Percentiles rank a stretch among this genome's conserved stretches.
Evolutionary conservation across 2,888 invertebrate genomes (phyloP).

Genomic region (Trissolcus brochymenae): DNA sequence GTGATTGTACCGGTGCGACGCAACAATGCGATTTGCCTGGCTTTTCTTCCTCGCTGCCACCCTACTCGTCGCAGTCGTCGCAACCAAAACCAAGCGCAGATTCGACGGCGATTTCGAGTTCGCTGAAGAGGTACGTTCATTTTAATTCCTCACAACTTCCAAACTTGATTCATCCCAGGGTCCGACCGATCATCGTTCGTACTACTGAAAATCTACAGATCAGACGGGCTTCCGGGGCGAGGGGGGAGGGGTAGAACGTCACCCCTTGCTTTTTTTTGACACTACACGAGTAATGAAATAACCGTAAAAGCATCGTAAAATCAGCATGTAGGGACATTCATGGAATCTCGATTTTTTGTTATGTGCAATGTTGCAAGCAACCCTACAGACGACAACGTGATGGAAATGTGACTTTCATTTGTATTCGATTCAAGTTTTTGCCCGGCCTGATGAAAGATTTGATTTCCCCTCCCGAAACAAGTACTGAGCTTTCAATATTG

Average conservation of each 20-base stretch:
- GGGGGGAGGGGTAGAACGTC: neutral
- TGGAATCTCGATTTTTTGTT: constrained; percentile 5
- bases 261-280: neutral
- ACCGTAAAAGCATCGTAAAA: constrained; percentile 5
- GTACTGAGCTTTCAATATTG: constrained; percentile 1
- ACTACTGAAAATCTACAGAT: neutral
- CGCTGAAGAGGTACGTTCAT: constrained; percentile 86
- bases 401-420: constrained; percentile 15
- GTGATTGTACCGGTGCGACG: constrained; percentile 47
- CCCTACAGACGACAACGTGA: constrained; percentile 4
- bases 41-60: constrained; percentile 74
- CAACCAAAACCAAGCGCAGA: constrained; percentile 81
- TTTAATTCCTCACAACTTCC: too few species aligned
- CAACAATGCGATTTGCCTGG: constrained; percentile 76
- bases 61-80: constrained; percentile 60
- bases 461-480: neutral
- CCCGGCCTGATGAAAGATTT: neutral
- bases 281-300: neutral
- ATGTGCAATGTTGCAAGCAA: neutral
- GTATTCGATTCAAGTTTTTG: constrained; percentile 10
- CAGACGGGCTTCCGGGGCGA: too few species aligned
- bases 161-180: too few species aligned
- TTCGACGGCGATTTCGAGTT: constrained; percentile 88
- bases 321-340: neutral
- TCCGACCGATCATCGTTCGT: constrained; percentile 4